A percentile compares a stretch with the other conserved stretches of the same genome.
These are phyloP conservation scores for Carettochelys insculpta DNA, from an alignment of 2,113 vertebrate genomes.

Conservation along the genomic window DNA sequence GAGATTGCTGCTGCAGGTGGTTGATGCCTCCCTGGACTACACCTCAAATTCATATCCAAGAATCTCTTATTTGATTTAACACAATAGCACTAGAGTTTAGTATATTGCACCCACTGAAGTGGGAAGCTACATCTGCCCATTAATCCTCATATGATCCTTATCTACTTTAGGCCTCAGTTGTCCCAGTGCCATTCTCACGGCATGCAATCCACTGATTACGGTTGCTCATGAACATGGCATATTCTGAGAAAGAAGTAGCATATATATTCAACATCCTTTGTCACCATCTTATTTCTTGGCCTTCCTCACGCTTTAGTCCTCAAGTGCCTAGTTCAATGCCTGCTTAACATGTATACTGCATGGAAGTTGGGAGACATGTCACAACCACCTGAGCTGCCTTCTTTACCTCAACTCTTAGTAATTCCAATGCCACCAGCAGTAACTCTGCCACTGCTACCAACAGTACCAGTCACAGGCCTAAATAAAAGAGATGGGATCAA, in stretches of 20 bases:
- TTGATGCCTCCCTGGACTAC: background rate
- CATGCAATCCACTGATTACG: background rate
- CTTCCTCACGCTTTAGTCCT: background rate
- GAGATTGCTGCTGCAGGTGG: background rate
- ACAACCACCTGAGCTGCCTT: background rate
- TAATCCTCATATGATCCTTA: background rate
- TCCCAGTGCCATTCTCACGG: background rate
- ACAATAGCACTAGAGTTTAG: background rate
- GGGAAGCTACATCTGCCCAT: background rate
- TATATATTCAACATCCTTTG: no score
- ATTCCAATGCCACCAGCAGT: background rate
- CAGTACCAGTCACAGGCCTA: background rate
- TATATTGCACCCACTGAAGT: background rate
- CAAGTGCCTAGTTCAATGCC: background rate
- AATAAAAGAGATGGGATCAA: background rate
- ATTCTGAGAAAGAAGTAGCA: no score
- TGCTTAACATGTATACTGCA: background rate
- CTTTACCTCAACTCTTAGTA: background rate
- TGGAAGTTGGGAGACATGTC: background rate
- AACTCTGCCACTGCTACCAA: background rate
- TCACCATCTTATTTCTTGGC: background rate
- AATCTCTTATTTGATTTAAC: background rate
- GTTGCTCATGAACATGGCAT: background rate
- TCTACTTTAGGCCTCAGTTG: background rate
- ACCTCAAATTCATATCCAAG: background rate